phyloP scores from a whole-genome alignment of 2,113 vertebrate genomes.

The Dunckerocampus dactyliophorus region DNA sequence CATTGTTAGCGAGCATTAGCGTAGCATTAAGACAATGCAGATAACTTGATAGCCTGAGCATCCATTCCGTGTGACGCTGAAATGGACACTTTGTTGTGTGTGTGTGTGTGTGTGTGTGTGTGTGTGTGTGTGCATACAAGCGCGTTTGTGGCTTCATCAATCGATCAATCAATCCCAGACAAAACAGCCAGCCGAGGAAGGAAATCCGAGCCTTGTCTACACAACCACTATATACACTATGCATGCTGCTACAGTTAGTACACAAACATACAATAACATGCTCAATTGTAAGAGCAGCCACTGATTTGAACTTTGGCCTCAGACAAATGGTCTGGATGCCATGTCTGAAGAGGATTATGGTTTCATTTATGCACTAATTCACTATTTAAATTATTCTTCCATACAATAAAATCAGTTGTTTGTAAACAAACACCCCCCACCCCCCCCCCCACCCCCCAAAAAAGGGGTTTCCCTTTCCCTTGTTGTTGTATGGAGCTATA shows the following conservation, averaged over 20 bases:
- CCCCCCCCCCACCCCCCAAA: no score
- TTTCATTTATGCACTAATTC: no score
- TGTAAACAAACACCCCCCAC: no score
- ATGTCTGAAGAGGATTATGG: no score
- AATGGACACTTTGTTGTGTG: conserved; percentile 15
- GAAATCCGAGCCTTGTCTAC: conserved; percentile 57
- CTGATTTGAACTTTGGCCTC: no score
- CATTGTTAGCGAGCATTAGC: conserved; percentile 62
- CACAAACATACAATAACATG: no score
- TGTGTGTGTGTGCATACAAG: conserved; percentile 11
- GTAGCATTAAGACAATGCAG: conserved; percentile 49
- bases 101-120: conserved; percentile 22
- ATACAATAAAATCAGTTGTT: no score
- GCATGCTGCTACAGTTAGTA: conserved; percentile 10
- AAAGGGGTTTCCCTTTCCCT: no score
- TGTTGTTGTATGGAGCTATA: no score
- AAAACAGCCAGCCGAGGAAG: conserved; percentile 37
- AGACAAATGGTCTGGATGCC: no score
- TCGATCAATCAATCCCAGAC: conserved; percentile 45
- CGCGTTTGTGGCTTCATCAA: conserved; percentile 21
- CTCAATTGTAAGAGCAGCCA: no score
- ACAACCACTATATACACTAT: conserved; percentile 12
- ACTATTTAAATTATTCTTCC: no score
- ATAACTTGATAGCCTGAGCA: conserved; percentile 32
- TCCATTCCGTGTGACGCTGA: conserved; percentile 6